Conservation (phyloP, 2,888 invertebrate genomes). For the Nysson spinosus region DNA sequence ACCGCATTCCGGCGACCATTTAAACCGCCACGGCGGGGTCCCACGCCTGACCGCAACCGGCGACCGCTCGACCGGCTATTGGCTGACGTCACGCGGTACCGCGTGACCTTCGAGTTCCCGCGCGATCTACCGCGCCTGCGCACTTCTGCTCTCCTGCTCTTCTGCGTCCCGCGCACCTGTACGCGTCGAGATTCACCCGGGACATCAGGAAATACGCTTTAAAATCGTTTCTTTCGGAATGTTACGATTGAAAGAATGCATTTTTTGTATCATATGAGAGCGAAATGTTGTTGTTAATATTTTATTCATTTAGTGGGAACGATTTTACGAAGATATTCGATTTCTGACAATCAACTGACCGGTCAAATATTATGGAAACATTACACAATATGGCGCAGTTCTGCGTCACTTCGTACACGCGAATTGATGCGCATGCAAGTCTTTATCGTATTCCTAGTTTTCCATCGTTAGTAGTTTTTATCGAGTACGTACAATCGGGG, state of each 20-base stretch:
- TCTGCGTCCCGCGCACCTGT: slow-evolving; percentile 21
- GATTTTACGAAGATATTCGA: neutral
- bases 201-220: neutral
- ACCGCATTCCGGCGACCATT: slow-evolving; percentile 76
- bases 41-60: slow-evolving; percentile 69
- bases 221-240: neutral
- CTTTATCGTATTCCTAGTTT: slow-evolving; percentile 6
- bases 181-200: slow-evolving; percentile 2
- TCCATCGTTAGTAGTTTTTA: slow-evolving; percentile 16
- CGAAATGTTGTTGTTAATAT: neutral
- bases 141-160: slow-evolving; percentile 33
- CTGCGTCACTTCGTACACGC: slow-evolving; percentile 16
- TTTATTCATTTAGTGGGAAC: too few relatives aligned
- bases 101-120: slow-evolving; percentile 75
- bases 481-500: too few relatives aligned
- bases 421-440: slow-evolving; percentile 30
- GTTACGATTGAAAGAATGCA: too few relatives aligned
- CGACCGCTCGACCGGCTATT: slow-evolving; percentile 62
- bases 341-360: slow-evolving; percentile 41
- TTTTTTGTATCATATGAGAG: neutral
- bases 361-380: slow-evolving; percentile 42
- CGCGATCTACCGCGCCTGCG: slow-evolving; percentile 67
- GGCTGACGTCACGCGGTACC: slow-evolving; percentile 69
- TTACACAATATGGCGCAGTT: slow-evolving; percentile 38
- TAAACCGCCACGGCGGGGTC: slow-evolving; percentile 72